Evolutionary conservation across 2,113 vertebrate species (phyloP).

Genomic region (Progne subis): DNA sequence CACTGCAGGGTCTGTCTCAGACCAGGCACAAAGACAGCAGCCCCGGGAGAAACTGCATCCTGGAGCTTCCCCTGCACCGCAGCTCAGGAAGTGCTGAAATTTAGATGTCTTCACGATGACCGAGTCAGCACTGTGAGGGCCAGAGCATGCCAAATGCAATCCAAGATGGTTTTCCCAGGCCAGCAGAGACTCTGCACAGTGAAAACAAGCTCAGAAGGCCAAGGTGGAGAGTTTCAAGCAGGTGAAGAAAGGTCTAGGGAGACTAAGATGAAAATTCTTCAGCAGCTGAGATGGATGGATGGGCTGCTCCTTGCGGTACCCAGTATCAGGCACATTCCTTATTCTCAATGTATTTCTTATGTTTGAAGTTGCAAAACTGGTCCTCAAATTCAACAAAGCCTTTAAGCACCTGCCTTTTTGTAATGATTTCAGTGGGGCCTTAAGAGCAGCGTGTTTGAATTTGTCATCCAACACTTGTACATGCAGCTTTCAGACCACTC

Average conservation of each 20-base stretch:
- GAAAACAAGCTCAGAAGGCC: neutral
- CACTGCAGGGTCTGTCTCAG: neutral
- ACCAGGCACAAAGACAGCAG: neutral
- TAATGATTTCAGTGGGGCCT: neutral
- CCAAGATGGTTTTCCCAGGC: neutral
- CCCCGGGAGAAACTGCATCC: neutral
- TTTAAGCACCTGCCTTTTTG: neutral
- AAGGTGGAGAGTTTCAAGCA: neutral
- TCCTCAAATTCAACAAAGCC: neutral
- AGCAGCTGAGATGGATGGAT: neutral
- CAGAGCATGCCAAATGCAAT: accelerated
- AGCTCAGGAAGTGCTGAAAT: neutral
- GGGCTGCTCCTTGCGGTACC: neutral
- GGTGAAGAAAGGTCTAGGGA: neutral
- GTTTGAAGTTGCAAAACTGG: neutral
- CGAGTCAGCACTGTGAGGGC: neutral
- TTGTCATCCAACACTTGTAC: neutral
- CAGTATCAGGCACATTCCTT: neutral
- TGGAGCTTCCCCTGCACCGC: neutral
- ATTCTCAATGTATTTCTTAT: neutral
- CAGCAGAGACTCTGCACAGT: neutral
- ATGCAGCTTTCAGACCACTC: neutral
- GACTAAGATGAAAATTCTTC: neutral
- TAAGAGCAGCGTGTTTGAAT: neutral
- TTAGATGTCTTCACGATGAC: neutral